Evolutionary conservation across 2,888 invertebrate genomes (phyloP), one percentile per base, ranked within the genome.

Genomic region (Pterostichus niger): DNA sequence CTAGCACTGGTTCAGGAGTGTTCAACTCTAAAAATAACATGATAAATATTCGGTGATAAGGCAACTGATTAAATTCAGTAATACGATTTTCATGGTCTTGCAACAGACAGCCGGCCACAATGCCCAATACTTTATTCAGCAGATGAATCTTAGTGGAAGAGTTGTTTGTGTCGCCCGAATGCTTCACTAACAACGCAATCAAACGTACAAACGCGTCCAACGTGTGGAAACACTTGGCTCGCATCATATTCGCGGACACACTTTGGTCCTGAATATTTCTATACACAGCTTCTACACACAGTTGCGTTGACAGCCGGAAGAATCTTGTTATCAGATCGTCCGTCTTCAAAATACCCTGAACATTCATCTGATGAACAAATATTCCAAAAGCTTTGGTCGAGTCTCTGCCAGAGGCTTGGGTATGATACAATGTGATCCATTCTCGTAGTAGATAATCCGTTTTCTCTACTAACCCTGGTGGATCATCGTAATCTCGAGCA

Each of bases 321-420:
- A 99, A 99, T 83, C 99, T 92, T 0, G 98, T 98, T 84, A 99
- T 98, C 87, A 98, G 92, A 88, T 99, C 99, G 88, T 99, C 99
- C 0, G 98, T 98, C 90, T 99, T 99, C 78, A 99, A 91, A 84
- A 99, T 98, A 4, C 99, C 98, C 86, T 97, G 96, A 87, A 96
- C 93, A 89, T 98, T 98, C 98, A 99, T 98, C 90, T 98, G 96
- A 88, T 97, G 97, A 3, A 99, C 98, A 90, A 99, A 99, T 85
- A 96, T 91, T 85, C 96, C 95, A 90, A 99, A 98, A 54, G 98
- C 97, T 90, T 98, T 98, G 0, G 95, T 94, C 0, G 96, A 94
- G 88, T 97, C 97, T 56, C 96, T 94, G 76, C 95, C 95, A 2
- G 95, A 94, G 13, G 94, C 92, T 4, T 96, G 95, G 15, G 94